A percentile compares a stretch with the other conserved stretches of the same genome.
phyloP scores from a whole-genome alignment of 2,113 vertebrate species.

The Pristiophorus japonicus region DNA sequence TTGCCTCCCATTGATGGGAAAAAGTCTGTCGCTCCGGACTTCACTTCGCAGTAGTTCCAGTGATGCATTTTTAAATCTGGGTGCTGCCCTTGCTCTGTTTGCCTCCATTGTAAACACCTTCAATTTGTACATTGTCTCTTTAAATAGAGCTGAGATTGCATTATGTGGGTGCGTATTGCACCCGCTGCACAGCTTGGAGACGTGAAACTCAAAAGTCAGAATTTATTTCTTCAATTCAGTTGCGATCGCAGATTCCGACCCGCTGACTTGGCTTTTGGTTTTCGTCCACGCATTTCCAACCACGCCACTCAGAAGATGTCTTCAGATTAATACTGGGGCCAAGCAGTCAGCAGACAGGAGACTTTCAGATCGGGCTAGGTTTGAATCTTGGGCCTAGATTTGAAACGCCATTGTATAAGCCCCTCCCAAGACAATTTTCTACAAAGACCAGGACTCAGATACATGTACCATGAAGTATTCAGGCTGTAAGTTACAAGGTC shows the following conservation, averaged over 20 bases:
- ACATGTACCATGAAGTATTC: too few relatives aligned
- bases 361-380: neutral
- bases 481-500: neutral
- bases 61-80: neutral
- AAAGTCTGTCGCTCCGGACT: neutral
- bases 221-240: too few relatives aligned
- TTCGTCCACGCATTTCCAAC: too few relatives aligned
- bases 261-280: too few relatives aligned
- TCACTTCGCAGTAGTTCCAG: neutral
- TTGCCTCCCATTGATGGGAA: neutral
- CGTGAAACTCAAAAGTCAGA: too few relatives aligned
- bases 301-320: neutral
- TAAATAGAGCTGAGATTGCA: neutral
- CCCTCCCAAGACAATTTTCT: neutral
- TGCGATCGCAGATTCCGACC: too few relatives aligned
- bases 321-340: neutral
- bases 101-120: neutral
- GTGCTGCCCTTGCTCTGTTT: neutral
- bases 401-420: too few relatives aligned
- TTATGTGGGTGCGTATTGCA: neutral
- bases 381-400: neutral
- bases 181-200: neutral
- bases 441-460: neutral
- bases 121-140: neutral
- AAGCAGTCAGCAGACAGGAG: neutral